Conservation (phyloP, 2,888 invertebrate species). For the Drosophila tanythrix region DNA sequence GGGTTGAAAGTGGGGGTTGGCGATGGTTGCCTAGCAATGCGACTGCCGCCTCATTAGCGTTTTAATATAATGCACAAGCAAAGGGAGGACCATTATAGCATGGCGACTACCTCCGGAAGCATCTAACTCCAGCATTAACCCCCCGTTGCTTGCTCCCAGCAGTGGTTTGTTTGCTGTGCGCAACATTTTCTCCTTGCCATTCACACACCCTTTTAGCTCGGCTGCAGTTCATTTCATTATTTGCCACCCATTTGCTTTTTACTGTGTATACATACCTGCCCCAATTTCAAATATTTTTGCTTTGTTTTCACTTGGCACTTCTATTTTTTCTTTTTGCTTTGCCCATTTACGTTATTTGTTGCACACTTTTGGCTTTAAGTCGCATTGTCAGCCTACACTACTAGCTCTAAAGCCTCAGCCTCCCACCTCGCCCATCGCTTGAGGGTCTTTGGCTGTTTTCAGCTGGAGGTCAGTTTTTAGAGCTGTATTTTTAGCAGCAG, state of each 20-base stretch:
- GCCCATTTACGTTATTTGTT: conserved; percentile 6
- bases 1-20: neutral
- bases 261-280: conserved; percentile 33
- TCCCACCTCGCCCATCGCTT: neutral
- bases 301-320: neutral
- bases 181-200: conserved; percentile 9
- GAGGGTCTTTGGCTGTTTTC: neutral
- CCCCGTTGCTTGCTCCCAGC: neutral
- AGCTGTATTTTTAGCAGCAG: neutral
- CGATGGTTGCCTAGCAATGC: conserved; percentile 21
- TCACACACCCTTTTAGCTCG: conserved; percentile 4
- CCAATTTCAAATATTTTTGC: conserved; percentile 56
- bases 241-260: conserved; percentile 27
- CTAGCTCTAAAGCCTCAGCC: neutral
- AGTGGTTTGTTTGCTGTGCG: conserved; percentile 61
- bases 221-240: conserved; percentile 76
- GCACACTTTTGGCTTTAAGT: conserved; percentile 4
- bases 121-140: neutral
- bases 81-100: conserved; percentile 51
- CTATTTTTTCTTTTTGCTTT: neutral
- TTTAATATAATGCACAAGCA: conserved; percentile 65
- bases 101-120: neutral
- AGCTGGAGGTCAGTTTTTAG: conserved; percentile 33
- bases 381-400: conserved; percentile 3
- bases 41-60: conserved; percentile 58